Base-by-base conservation (phyloP, 2,888 invertebrate genomes). In the Polydrusus tereticollis region DNA sequence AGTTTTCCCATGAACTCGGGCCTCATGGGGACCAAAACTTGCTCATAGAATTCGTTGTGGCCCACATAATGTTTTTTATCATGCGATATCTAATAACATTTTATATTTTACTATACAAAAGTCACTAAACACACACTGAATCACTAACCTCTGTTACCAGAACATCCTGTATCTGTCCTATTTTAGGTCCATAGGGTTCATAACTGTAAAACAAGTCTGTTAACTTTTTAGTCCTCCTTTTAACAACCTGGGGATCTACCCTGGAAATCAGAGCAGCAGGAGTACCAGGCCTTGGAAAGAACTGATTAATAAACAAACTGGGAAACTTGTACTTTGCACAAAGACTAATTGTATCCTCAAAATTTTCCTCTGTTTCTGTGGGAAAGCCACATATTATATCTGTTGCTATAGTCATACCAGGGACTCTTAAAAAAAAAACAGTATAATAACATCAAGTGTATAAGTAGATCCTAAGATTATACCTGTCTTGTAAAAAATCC, bases 341-440 rank as follows among this genome's bases (percentile, higher is more conserved):
- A 0, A 99, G 87, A 0, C 87, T 83, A 88, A 98, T 86, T 0
- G 98, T 98, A 75, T 95, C 93, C 57, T 93, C 90, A 86, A 99
- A 99, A 85, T 99, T 95, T 10, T 86, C 85, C 52, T 93, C 93
- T 0, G 95, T 97, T 87, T 99, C 99, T 0, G 96, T 97, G 0
- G 99, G 99, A 86, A 99, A 99, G 0, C 99, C 99, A 85, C 98
- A 98, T 80, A 99, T 99, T 52, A 99, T 94, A 83, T 99, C 99
- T 0, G 99, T 99, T 0, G 98, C 98, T 80, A 99, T 95, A 12
- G 96, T 98, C 60, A 98, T 89, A 1, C 93, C 95, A 0, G 94
- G 92, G 0, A 99, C 96, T 76, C 95, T 95, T 84, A 63, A 78
- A 67, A 68, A 58, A 12, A 36, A 43, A n/a, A 18, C 14, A 18